Evolutionary conservation across 2,888 invertebrate genomes (phyloP).

Genomic region (Dasysyrphus tricinctus): DNA sequence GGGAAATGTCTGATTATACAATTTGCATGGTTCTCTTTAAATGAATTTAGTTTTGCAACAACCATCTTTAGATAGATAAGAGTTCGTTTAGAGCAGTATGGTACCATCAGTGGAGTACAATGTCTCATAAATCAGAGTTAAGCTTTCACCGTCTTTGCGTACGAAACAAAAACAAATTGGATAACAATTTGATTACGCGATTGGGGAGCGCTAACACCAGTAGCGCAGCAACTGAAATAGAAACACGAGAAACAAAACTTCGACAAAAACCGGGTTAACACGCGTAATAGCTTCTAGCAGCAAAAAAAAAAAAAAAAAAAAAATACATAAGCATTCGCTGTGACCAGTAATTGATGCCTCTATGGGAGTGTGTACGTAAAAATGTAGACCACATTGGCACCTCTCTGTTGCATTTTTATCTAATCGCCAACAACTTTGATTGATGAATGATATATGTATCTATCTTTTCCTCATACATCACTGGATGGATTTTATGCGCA

Average conservation of each 20-base stretch:
- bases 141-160: slow-evolving; percentile 44
- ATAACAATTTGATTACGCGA: slow-evolving; percentile 68
- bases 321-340: neutral
- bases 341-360: slow-evolving; percentile 23
- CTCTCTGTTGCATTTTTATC: slow-evolving; percentile 39
- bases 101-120: slow-evolving; percentile 16
- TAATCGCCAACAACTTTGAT: slow-evolving; percentile 43
- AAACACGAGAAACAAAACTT: slow-evolving; percentile 8
- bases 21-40: slow-evolving; percentile 54
- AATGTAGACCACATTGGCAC: slow-evolving; percentile 10
- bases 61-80: slow-evolving; percentile 28
- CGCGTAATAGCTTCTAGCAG: slow-evolving; percentile 7
- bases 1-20: slow-evolving; percentile 73
- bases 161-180: slow-evolving; percentile 46
- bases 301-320: neutral
- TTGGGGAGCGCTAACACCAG: slow-evolving; percentile 43
- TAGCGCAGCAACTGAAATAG: neutral
- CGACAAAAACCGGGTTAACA: slow-evolving; percentile 33
- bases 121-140: slow-evolving; percentile 61
- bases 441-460: slow-evolving; percentile 38
- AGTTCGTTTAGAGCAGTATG: neutral
- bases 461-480: slow-evolving; percentile 13
- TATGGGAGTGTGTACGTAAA: neutral
- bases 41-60: neutral
- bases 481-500: neutral